phyloP scores from a whole-genome alignment of 2,797 vertebrate species.

The Glyptemys insculpta region DNA sequence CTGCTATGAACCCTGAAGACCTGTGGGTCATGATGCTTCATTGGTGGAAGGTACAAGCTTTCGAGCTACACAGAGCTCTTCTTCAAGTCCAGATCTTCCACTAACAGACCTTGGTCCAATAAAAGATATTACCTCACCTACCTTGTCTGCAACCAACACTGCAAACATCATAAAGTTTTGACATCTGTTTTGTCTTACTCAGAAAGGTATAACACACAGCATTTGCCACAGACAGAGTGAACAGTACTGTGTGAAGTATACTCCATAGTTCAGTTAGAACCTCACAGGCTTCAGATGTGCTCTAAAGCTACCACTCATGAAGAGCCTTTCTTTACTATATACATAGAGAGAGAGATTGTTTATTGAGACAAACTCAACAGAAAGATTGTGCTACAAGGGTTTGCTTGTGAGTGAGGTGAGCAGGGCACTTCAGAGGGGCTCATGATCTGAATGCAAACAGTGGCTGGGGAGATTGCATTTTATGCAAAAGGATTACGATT shows the following conservation, averaged over 20 bases:
- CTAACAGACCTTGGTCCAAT: not conserved
- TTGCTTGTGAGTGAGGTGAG: not conserved
- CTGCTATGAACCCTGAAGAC: not conserved
- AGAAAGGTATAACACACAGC: not conserved
- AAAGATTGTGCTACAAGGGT: accelerated
- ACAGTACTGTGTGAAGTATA: not conserved
- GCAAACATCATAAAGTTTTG: not conserved
- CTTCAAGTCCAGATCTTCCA: not conserved
- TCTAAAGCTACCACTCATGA: not conserved
- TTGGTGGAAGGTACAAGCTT: not conserved
- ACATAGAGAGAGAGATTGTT: not conserved
- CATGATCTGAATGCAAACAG: not conserved
- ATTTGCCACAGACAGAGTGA: not conserved
- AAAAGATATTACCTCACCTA: not conserved
- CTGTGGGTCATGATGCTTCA: not conserved
- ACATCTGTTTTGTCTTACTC: not conserved
- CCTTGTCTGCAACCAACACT: not conserved
- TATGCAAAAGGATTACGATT: not conserved
- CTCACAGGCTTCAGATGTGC: not conserved
- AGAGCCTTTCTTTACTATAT: not conserved
- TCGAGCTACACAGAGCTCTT: not conserved
- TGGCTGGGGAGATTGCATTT: not conserved
- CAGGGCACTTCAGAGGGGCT: not conserved
- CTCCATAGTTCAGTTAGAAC: not conserved
- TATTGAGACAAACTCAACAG: not conserved